Conservation (phyloP, 2,888 invertebrate genomes). For the Chorisops tibialis region DNA sequence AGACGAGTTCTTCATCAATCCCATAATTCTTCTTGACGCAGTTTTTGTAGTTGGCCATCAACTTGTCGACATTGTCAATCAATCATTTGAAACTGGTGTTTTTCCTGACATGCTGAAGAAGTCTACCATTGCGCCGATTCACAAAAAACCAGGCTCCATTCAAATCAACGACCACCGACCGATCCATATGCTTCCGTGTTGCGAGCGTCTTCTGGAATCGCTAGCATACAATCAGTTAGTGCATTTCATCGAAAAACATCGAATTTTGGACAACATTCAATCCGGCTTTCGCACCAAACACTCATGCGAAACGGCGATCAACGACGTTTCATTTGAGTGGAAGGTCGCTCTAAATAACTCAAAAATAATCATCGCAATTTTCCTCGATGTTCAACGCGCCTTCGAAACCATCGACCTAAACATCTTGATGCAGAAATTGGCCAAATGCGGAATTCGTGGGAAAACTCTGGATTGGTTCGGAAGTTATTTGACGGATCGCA, state of each 20-base stretch:
- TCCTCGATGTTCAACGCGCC: constrained; percentile 31
- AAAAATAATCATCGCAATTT: constrained; percentile 26
- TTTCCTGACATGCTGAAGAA: not conserved
- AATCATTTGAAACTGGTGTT: not conserved
- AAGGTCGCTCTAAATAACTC: constrained; percentile 19
- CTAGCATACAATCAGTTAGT: constrained; percentile 26
- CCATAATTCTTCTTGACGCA: constrained; percentile 22
- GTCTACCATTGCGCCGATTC: not conserved
- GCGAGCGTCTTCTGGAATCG: constrained; percentile 28
- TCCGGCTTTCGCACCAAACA: constrained; percentile 27
- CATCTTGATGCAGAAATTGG: constrained; percentile 24
- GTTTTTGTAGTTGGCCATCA: constrained; percentile 21
- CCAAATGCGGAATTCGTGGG: constrained; percentile 17
- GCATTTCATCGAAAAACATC: constrained; percentile 14
- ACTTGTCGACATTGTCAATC: not conserved
- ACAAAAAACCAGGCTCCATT: not conserved
- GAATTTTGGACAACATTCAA: constrained; percentile 23
- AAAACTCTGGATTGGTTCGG: constrained; percentile 23
- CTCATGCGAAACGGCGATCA: constrained; percentile 31
- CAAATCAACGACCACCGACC: too few relatives aligned
- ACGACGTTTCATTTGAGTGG: constrained; percentile 25
- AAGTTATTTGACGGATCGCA: constrained; percentile 24
- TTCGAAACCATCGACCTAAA: constrained; percentile 28
- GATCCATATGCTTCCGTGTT: constrained; percentile 8
- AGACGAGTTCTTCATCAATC: constrained; percentile 6